Evolutionary conservation across 1,140 invertebrate species (phyloP).

Genomic region (Drosophila funebris): DNA sequence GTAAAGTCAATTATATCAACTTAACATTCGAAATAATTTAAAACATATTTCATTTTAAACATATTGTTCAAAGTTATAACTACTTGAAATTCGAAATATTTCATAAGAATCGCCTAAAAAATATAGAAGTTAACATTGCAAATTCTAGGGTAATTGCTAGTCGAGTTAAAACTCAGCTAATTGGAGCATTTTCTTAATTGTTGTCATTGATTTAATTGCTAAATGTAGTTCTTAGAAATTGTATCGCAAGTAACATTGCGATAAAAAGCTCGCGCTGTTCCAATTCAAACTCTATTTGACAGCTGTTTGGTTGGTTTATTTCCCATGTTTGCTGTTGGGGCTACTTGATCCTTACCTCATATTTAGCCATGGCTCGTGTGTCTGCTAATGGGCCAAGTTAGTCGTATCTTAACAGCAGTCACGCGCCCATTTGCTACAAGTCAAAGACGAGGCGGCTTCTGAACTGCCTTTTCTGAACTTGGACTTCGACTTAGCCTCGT

Average conservation of each 20-base stretch:
- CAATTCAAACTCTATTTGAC: conserved; percentile 21
- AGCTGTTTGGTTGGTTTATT: conserved; percentile 16
- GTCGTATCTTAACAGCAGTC: conserved; percentile 53
- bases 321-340: conserved; percentile 4
- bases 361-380: conserved; percentile 12
- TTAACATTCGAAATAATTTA: too few relatives aligned
- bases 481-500: conserved; percentile 2
- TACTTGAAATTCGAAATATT: too few relatives aligned
- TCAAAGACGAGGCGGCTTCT: conserved; percentile 43
- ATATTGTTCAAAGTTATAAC: too few relatives aligned
- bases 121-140: too few relatives aligned
- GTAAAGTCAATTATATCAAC: too few relatives aligned
- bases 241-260: background rate
- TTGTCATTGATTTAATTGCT: conserved; percentile 26
- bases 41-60: too few relatives aligned
- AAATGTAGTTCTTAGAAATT: background rate
- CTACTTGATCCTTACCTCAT: conserved; percentile 23
- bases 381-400: conserved; percentile 63
- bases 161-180: background rate
- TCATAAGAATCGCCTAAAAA: too few relatives aligned
- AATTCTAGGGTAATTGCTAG: background rate
- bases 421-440: conserved; percentile 48
- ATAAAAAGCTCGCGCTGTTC: background rate
- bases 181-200: background rate
- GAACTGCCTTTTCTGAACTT: conserved; percentile 25